phyloP scores from a whole-genome alignment of 2,888 invertebrate species.

The Ophion ventricosus region DNA sequence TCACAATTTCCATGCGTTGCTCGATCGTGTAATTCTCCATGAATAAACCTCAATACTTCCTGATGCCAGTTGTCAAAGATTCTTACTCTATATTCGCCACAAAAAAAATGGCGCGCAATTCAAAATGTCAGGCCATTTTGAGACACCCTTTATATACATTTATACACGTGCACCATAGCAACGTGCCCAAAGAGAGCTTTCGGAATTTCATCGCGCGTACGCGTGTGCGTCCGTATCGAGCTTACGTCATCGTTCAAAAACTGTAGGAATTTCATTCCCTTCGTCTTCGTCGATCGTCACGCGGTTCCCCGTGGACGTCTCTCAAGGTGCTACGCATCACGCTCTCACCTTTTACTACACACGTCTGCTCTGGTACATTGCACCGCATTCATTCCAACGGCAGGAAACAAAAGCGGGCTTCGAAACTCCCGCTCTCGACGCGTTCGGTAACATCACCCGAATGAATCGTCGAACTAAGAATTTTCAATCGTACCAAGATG shows the following conservation, averaged over 20 bases:
- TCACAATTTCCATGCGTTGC: too few species aligned
- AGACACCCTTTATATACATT: neutral
- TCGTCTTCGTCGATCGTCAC: slow-evolving; percentile 6
- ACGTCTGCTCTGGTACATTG: neutral
- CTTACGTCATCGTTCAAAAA: slow-evolving; percentile 59
- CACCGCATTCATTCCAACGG: slow-evolving; percentile 19
- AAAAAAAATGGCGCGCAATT: too few species aligned
- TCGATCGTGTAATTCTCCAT: too few species aligned
- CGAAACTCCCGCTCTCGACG: neutral
- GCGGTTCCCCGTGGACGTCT: slow-evolving; percentile 5
- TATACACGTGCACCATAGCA: neutral
- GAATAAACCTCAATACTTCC: too few species aligned
- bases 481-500: too few species aligned
- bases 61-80: too few species aligned
- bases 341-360: neutral
- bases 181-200: slow-evolving; percentile 42
- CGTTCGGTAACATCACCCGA: too few species aligned
- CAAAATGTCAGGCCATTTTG: too few species aligned
- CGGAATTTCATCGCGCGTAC: slow-evolving; percentile 50
- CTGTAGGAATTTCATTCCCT: slow-evolving; percentile 47
- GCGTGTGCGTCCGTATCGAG: slow-evolving; percentile 45
- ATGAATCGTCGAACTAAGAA: too few species aligned
- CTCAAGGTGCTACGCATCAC: slow-evolving; percentile 13
- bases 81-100: too few species aligned
- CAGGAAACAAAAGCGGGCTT: neutral